Base-by-base conservation (phyloP, 2,888 invertebrate species). In the Clistopyga incitator region DNA sequence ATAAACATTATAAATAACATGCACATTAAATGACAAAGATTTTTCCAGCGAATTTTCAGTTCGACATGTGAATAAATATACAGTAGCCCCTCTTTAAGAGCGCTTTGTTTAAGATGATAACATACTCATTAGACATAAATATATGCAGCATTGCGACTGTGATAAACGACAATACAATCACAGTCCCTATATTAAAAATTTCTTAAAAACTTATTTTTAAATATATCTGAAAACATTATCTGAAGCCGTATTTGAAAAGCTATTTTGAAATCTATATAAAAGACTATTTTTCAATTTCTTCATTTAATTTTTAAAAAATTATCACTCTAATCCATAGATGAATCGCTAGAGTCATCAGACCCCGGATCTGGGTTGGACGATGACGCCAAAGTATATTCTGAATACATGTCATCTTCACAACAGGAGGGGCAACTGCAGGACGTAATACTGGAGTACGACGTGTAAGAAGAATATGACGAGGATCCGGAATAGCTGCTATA, bases 341-440 rank as follows among this genome's bases (percentile, higher is more conserved):
- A 64, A 18, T 64, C 64, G 6, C n/a, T 15, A 4, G 38, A 64
- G 11, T 42, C 45, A 6, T 42, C 10, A 50, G 50, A 72, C 0
- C 10, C 61, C 15, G 78, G 18, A 64, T 38, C 4, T 8, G 64
- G 18, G 38, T 38, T 42, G 8, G 67, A 81, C 42, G 61, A 71
- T 8, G 82, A 79, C 8, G 18, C 13, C 0, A 71, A n/a, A 0
- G 70, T 84, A 61, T 59, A 80, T 18, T 85, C 81, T 3, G 86
- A 52, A 34, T 79, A 80, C 0, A 29, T 68, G 54, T 67, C 64
- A 1, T 42, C 0, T 0, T 23, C 52, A 38, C 47, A 20, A 10
- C 23, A 79, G 23, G 1, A 23, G 6, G 25, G n/a, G 38, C 71
- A 59, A 59, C 11, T 20, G 45, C 11, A 71, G 38, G 56, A 71